phyloP scores from a whole-genome alignment of 1,140 invertebrate species.

The Hyphantria cunea region DNA sequence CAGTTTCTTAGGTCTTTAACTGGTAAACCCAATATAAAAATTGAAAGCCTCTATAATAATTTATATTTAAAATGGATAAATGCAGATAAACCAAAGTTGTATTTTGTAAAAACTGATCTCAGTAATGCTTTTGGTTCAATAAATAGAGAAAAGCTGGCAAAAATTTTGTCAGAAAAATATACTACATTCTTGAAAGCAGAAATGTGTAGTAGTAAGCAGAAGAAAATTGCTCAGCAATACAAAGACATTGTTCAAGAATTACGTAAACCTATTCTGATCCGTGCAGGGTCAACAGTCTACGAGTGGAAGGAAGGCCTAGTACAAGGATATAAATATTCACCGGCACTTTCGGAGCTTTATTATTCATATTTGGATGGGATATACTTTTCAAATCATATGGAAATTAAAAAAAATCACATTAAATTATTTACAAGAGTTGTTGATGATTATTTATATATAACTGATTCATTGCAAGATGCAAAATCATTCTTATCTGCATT shows the following conservation, averaged over 20 bases:
- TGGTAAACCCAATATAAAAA: constrained; percentile 45
- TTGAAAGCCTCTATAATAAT: constrained; percentile 52
- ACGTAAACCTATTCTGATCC: constrained; percentile 63
- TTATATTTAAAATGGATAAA: constrained; percentile 61
- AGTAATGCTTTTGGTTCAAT: constrained; percentile 78
- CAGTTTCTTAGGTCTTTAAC: constrained; percentile 55
- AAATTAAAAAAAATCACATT: constrained; percentile 40
- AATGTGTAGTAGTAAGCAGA: constrained; percentile 51
- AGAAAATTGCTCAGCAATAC: constrained; percentile 56
- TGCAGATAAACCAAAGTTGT: constrained; percentile 64
- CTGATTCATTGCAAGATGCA: constrained; percentile 66
- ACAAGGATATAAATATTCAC: constrained; percentile 78
- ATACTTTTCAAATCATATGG: constrained; percentile 59
- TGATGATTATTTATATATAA: constrained; percentile 78
- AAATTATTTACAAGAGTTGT: constrained; percentile 71
- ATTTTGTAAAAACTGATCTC: constrained; percentile 77
- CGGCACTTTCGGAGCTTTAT: constrained; percentile 75
- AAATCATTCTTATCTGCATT: constrained; percentile 62
- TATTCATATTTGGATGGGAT: constrained; percentile 67
- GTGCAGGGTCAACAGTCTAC: constrained; percentile 70
- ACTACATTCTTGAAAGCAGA: constrained; percentile 52
- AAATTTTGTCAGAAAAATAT: constrained; percentile 60
- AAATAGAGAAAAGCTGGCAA: constrained; percentile 58
- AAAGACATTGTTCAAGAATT: constrained; percentile 66
- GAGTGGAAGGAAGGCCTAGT: constrained; percentile 75